A percentile compares a stretch with the other conserved stretches of the same genome.
Conservation (phyloP, 2,113 vertebrate genomes). For the Nycticryphes semicollaris region DNA sequence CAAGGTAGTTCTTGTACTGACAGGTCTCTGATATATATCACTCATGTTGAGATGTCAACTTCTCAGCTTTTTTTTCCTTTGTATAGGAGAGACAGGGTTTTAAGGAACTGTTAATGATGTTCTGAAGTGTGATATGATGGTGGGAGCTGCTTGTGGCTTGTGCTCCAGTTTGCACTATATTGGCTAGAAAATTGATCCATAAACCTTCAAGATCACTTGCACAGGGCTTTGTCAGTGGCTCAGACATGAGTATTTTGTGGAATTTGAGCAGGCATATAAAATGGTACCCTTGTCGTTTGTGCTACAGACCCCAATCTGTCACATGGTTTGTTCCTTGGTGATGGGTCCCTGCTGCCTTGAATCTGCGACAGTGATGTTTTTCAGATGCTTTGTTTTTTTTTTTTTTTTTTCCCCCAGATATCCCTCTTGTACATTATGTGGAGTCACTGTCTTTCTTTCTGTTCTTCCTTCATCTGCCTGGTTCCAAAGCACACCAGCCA, state of each 20-base stretch:
- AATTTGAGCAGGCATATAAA: not conserved
- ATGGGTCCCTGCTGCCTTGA: not conserved
- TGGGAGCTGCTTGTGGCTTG: not conserved
- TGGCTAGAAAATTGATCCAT: constrained; percentile 30
- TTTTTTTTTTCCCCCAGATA: not conserved
- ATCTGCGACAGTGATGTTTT: not conserved
- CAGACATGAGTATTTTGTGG: not conserved
- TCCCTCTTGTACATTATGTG: not conserved
- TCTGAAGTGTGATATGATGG: not conserved
- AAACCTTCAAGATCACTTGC: constrained; percentile 10
- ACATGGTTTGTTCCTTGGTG: not conserved
- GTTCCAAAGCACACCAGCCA: not conserved
- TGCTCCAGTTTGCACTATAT: not conserved
- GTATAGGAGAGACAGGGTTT: constrained; percentile 10
- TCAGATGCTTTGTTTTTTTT: not conserved
- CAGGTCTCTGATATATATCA: constrained; percentile 9
- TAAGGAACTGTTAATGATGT: not conserved
- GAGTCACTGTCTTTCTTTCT: not conserved
- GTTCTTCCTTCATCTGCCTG: not conserved
- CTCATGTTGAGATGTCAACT: not conserved
- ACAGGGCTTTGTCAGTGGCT: not conserved
- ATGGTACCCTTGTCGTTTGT: not conserved
- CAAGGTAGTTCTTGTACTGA: constrained; percentile 13
- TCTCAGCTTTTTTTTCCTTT: not conserved
- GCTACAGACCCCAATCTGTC: not conserved